These are phyloP conservation scores for Desmodus rotundus DNA, from an alignment of 2,113 vertebrate species.

Conservation along the genomic window DNA sequence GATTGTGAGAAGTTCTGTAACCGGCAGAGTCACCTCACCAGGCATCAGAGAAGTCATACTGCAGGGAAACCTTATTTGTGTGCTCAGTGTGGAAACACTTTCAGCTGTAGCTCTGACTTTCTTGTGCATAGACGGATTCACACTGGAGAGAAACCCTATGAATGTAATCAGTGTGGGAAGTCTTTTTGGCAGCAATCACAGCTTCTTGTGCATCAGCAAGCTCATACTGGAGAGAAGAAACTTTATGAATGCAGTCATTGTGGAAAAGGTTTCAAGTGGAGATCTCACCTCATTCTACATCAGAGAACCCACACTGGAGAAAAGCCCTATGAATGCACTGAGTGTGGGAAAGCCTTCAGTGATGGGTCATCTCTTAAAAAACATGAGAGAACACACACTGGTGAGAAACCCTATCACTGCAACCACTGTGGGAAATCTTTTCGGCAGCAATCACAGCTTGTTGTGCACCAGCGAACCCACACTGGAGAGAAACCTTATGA, in stretches of 20 bases:
- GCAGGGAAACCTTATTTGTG: conserved; percentile 13
- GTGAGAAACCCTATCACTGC: background rate
- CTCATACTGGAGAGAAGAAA: background rate
- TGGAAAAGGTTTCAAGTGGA: background rate
- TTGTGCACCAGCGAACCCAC: background rate
- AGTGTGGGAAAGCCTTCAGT: background rate
- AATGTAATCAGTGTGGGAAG: background rate
- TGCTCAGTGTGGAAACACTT: background rate
- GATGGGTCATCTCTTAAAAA: background rate
- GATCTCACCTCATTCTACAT: background rate
- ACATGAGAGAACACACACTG: background rate
- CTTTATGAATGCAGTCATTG: background rate
- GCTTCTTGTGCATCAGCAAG: background rate
- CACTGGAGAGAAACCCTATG: background rate
- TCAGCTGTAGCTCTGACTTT: background rate
- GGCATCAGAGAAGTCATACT: conserved; percentile 55
- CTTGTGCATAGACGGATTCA: conserved; percentile 12
- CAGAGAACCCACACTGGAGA: background rate
- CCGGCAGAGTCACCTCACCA: background rate
- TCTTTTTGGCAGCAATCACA: background rate
- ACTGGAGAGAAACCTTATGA: background rate
- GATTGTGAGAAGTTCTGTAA: conserved; percentile 1
- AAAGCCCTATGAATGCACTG: background rate
- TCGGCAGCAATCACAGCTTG: background rate
- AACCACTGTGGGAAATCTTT: background rate